Percentiles rank a stretch among this genome's conserved stretches.
Conservation (phyloP, 2,888 invertebrate species). For the Drosophila colorata region DNA sequence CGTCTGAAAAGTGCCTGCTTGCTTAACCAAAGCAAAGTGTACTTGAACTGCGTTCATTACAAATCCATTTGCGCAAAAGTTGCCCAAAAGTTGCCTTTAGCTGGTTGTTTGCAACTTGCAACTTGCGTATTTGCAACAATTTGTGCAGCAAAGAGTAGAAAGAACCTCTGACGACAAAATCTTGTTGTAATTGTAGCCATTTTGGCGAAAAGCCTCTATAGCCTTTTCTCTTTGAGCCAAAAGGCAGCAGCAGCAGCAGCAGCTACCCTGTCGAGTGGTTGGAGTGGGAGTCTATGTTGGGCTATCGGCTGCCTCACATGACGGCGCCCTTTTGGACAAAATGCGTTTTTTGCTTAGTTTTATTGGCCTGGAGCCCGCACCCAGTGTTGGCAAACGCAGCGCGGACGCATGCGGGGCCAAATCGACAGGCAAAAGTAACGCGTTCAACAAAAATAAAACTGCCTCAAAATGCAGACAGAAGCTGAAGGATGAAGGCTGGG, state of each 20-base stretch:
- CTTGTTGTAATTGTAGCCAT: conserved; percentile 37
- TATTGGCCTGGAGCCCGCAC: conserved; percentile 52
- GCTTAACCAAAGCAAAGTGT: neutral
- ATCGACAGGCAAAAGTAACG: conserved; percentile 54
- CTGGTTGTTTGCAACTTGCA: conserved; percentile 5
- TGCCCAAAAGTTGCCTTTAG: neutral
- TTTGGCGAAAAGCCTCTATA: conserved; percentile 13
- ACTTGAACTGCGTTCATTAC: conserved; percentile 12
- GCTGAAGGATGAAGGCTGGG: conserved; percentile 30
- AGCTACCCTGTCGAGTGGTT: neutral
- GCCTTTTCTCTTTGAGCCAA: conserved; percentile 35
- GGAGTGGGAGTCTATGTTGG: conserved; percentile 2
- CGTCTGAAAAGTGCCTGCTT: too few relatives aligned
- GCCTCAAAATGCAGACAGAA: conserved; percentile 71
- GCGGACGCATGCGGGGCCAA: conserved; percentile 53
- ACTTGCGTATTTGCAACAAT: conserved; percentile 11
- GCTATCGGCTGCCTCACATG: neutral
- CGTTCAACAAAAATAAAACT: conserved; percentile 46
- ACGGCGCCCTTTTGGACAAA: conserved; percentile 55
- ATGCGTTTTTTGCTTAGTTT: conserved; percentile 80
- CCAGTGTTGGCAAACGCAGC: conserved; percentile 41
- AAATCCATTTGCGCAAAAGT: conserved; percentile 28
- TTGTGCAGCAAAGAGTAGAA: neutral
- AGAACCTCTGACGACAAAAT: conserved; percentile 2
- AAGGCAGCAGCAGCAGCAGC: too few relatives aligned